Percentiles rank a stretch among this genome's conserved stretches.
Evolutionary conservation across 2,888 invertebrate genomes (phyloP).

Genomic region (Falcaria lacertinaria): DNA sequence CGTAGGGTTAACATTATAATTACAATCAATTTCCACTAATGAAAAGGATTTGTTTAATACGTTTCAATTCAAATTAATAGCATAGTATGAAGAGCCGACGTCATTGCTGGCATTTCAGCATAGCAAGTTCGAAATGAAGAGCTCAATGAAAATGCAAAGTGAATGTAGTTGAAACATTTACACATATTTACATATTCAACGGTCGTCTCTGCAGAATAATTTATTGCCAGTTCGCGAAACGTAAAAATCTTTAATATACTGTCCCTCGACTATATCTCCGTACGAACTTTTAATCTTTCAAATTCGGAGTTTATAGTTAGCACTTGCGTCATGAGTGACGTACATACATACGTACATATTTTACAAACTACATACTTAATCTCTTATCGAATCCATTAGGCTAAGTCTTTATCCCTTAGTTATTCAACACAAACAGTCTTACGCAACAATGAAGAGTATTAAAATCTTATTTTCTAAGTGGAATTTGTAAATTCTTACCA

Average conservation of each 20-base stretch:
- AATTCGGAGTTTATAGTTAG: neutral
- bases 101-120: constrained; percentile 6
- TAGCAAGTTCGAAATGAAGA: constrained; percentile 27
- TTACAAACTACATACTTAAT: too few species aligned
- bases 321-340: too few species aligned
- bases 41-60: constrained; percentile 1
- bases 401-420: too few species aligned
- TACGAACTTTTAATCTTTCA: neutral
- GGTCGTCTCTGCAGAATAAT: constrained; percentile 18
- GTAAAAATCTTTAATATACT: constrained; percentile 6
- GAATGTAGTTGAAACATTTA: constrained; percentile 44
- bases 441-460: too few species aligned
- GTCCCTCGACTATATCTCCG: neutral
- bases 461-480: too few species aligned
- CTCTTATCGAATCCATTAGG: too few species aligned
- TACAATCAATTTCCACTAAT: neutral
- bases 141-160: constrained; percentile 44
- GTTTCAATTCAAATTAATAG: neutral
- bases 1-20: neutral
- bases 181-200: constrained; percentile 40
- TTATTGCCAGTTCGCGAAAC: constrained; percentile 19
- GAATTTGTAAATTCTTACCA: too few species aligned
- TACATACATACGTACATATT: too few species aligned
- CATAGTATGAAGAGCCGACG: neutral
- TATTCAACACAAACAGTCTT: too few species aligned